A percentile compares a stretch with the other conserved stretches of the same genome.
Conservation (phyloP, 2,888 invertebrate species). For the Hofmannophila pseudospretella region DNA sequence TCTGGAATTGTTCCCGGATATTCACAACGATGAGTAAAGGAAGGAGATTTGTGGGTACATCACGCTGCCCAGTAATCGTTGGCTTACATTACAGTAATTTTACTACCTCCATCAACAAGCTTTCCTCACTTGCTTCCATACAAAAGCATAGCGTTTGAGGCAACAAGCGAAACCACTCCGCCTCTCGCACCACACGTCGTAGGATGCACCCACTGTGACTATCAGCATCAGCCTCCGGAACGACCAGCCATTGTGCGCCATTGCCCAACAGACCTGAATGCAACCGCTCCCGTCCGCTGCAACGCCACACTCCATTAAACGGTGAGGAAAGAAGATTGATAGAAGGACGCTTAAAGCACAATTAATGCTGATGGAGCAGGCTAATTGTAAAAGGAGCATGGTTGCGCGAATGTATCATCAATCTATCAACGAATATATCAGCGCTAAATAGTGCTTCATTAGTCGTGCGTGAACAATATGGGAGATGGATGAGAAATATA, state of each 20-base stretch:
- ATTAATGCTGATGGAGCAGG: slow-evolving; percentile 1
- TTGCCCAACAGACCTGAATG: slow-evolving; percentile 27
- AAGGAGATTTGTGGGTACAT: too few relatives aligned
- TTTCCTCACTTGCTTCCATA: too few relatives aligned
- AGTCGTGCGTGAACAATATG: slow-evolving; percentile 1
- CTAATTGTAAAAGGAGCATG: slow-evolving; percentile 6
- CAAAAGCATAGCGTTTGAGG: too few relatives aligned
- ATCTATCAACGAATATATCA: slow-evolving; percentile 1
- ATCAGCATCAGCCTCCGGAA: slow-evolving; percentile 44
- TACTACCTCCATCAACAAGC: too few relatives aligned
- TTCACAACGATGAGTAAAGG: too few relatives aligned
- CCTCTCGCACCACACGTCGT: slow-evolving; percentile 13
- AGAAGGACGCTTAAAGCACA: slow-evolving; percentile 14
- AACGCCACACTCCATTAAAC: slow-evolving; percentile 54
- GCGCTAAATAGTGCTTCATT: background rate
- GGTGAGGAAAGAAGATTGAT: slow-evolving; percentile 54
- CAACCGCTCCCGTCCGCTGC: slow-evolving; percentile 47
- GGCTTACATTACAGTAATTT: too few relatives aligned
- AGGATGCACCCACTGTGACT: slow-evolving; percentile 38
- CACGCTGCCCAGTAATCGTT: too few relatives aligned
- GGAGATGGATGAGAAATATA: background rate
- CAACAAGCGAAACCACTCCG: slow-evolving; percentile 8
- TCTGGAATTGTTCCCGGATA: too few relatives aligned
- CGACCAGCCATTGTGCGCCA: slow-evolving; percentile 31
- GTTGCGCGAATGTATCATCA: too few relatives aligned